phyloP scores from a whole-genome alignment of 2,113 vertebrate genomes.

The Panurus biarmicus region DNA sequence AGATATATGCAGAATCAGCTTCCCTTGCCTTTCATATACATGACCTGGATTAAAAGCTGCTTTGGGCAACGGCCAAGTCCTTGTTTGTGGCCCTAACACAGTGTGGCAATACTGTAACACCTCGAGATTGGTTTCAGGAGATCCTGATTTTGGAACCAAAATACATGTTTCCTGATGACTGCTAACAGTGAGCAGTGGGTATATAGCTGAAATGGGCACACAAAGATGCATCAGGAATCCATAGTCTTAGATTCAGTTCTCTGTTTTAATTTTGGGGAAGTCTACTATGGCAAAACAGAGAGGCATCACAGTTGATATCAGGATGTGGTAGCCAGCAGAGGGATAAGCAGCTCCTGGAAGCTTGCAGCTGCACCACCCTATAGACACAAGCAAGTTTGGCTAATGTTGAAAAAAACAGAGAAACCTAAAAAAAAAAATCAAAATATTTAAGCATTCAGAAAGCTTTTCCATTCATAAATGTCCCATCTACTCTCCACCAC shows the following conservation, averaged over 20 bases:
- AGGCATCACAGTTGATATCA: background rate
- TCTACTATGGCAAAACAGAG: background rate
- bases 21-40: background rate
- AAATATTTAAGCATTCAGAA: conserved; percentile 16
- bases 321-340: background rate
- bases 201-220: background rate
- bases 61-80: background rate
- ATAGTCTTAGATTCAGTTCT: background rate
- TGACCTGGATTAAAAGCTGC: background rate
- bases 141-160: background rate
- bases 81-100: background rate
- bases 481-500: conserved; percentile 9
- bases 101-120: background rate
- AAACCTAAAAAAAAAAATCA: background rate
- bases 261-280: background rate
- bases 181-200: background rate
- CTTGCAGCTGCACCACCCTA: background rate
- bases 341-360: background rate
- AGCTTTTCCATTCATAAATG: conserved; percentile 12
- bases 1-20: background rate
- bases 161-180: background rate
- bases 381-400: background rate
- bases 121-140: background rate
- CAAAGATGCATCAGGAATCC: background rate
- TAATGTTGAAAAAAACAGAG: background rate